Conservation (phyloP, 2,888 invertebrate genomes). For the Myathropa florea region DNA sequence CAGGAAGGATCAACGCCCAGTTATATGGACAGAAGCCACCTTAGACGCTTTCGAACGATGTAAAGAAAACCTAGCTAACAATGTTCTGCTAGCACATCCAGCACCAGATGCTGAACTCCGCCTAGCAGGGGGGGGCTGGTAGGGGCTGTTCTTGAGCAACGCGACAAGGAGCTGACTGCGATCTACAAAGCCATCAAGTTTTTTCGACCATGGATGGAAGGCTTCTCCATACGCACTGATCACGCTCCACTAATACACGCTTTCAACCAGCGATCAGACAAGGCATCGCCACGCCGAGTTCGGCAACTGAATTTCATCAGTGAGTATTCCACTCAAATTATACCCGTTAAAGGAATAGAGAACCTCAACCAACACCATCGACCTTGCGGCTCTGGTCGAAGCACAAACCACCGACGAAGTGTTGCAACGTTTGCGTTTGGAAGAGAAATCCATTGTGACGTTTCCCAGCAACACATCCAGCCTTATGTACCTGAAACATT, state of each 20-base stretch:
- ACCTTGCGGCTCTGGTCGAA: not conserved
- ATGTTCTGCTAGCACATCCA: too few species aligned
- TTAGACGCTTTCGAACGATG: constrained; percentile 42
- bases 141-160: not conserved
- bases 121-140: too few species aligned
- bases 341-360: not conserved
- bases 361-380: constrained; percentile 2
- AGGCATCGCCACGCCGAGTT: constrained; percentile 76
- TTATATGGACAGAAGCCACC: constrained; percentile 34
- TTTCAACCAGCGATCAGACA: constrained; percentile 73
- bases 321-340: constrained; percentile 19
- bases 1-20: not conserved
- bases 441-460: constrained; percentile 28
- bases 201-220: too few species aligned
- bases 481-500: not conserved
- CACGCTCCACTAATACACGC: constrained; percentile 72
- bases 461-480: not conserved
- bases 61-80: constrained; percentile 27
- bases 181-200: constrained; percentile 76
- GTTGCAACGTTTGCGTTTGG: not conserved
- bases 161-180: constrained; percentile 77
- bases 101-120: too few species aligned
- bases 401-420: not conserved
- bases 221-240: constrained; percentile 71
- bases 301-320: constrained; percentile 76